Evolutionary conservation across 2,888 invertebrate species (phyloP).

Genomic region (Epinotia bilunana): DNA sequence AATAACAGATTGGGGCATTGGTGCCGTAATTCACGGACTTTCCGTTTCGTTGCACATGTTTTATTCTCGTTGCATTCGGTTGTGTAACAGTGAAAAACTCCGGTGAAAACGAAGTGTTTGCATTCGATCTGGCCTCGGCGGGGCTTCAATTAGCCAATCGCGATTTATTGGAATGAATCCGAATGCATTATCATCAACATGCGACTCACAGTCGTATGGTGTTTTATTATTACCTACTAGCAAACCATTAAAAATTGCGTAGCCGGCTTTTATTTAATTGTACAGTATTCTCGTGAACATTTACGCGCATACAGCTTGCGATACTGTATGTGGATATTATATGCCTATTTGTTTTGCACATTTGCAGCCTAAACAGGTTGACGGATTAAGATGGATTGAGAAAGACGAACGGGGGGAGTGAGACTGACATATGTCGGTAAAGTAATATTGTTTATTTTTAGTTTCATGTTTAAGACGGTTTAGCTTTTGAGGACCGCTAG

Average conservation of each 20-base stretch:
- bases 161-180: slow-evolving; percentile 39
- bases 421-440: too few relatives aligned
- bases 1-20: slow-evolving; percentile 58
- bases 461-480: too few relatives aligned
- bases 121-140: slow-evolving; percentile 44
- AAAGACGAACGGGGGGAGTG: background rate
- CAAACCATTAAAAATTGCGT: background rate
- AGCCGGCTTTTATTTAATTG: background rate
- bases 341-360: background rate
- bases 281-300: background rate
- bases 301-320: background rate
- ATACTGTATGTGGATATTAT: background rate
- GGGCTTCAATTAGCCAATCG: slow-evolving; percentile 44
- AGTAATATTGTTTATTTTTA: too few relatives aligned
- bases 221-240: slow-evolving; percentile 3
- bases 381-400: background rate
- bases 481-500: too few relatives aligned
- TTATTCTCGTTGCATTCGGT: slow-evolving; percentile 60
- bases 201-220: background rate
- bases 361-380: background rate
- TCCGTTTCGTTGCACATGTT: slow-evolving; percentile 68
- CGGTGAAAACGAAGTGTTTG: slow-evolving; percentile 45
- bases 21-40: slow-evolving; percentile 59
- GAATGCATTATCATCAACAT: slow-evolving; percentile 33
- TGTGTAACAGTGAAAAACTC: slow-evolving; percentile 56